phyloP scores from a whole-genome alignment of 2,113 vertebrate species.

The Oncorhynchus tshawytscha region DNA sequence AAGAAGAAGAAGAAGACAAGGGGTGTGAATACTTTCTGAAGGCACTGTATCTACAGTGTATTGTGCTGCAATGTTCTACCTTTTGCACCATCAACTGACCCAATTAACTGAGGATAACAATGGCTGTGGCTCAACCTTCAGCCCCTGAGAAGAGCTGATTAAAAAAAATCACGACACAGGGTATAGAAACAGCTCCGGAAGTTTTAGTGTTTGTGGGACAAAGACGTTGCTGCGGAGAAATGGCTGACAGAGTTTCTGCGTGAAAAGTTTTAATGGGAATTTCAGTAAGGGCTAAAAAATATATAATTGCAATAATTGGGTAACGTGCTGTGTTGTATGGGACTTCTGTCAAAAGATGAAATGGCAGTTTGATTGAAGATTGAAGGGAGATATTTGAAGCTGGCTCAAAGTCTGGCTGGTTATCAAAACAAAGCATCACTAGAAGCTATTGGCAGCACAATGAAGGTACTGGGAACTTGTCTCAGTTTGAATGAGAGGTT shows the following conservation, averaged over 20 bases:
- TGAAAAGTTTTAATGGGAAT: slow-evolving; percentile 60
- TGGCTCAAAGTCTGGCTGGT: slow-evolving; percentile 25
- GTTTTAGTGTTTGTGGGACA: slow-evolving; percentile 47
- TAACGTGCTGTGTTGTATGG: neutral
- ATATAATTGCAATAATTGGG: neutral
- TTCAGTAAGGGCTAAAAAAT: no score
- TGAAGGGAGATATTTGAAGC: slow-evolving; percentile 4
- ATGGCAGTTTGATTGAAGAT: slow-evolving; percentile 36
- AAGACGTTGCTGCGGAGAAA: slow-evolving; percentile 42
- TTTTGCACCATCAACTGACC: slow-evolving; percentile 61
- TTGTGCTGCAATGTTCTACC: slow-evolving; percentile 60
- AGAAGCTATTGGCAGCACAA: neutral
- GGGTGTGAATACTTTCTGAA: no score
- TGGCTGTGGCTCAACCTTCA: slow-evolving; percentile 38
- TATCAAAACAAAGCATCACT: neutral
- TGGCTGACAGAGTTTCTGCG: slow-evolving; percentile 44
- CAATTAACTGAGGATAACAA: slow-evolving; percentile 70
- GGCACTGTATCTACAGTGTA: slow-evolving; percentile 25
- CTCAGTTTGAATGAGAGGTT: neutral
- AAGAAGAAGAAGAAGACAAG: no score
- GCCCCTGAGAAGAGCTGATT: slow-evolving; percentile 51
- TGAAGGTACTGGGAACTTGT: neutral
- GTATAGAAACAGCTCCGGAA: slow-evolving; percentile 41
- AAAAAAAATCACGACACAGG: slow-evolving; percentile 8
- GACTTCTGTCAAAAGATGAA: slow-evolving; percentile 31